phyloP scores from a whole-genome alignment of 2,888 invertebrate species.

The Chironomus tentans region DNA sequence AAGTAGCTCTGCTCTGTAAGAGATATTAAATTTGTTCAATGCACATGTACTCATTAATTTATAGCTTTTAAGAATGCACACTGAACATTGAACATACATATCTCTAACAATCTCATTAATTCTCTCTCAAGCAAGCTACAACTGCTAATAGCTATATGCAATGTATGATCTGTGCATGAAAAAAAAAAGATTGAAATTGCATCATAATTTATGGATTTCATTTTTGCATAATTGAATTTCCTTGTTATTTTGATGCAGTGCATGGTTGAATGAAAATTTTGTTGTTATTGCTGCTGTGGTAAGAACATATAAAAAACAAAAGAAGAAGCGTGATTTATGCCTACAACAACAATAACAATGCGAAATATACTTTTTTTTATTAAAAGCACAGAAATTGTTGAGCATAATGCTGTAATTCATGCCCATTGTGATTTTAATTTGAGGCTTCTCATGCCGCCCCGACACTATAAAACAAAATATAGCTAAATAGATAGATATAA shows the following conservation, averaged over 20 bases:
- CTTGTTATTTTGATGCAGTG: constrained; percentile 19
- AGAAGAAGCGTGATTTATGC: constrained; percentile 22
- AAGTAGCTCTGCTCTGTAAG: no score
- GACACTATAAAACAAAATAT: background rate
- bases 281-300: background rate
- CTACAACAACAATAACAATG: background rate
- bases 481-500: no score
- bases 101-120: constrained; percentile 1
- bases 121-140: background rate
- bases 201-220: constrained; percentile 21
- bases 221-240: constrained; percentile 24
- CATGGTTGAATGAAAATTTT: background rate
- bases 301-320: background rate
- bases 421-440: constrained; percentile 17
- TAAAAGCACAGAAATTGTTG: background rate
- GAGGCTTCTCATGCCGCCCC: constrained; percentile 1
- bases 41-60: constrained; percentile 4
- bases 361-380: background rate
- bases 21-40: background rate
- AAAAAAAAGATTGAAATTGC: constrained; percentile 9
- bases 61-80: background rate
- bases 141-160: background rate
- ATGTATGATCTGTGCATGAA: background rate
- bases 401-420: constrained; percentile 19
- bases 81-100: background rate